phyloP scores from a whole-genome alignment of 2,797 vertebrate genomes.

The Parotocinclus haroldoi region DNA sequence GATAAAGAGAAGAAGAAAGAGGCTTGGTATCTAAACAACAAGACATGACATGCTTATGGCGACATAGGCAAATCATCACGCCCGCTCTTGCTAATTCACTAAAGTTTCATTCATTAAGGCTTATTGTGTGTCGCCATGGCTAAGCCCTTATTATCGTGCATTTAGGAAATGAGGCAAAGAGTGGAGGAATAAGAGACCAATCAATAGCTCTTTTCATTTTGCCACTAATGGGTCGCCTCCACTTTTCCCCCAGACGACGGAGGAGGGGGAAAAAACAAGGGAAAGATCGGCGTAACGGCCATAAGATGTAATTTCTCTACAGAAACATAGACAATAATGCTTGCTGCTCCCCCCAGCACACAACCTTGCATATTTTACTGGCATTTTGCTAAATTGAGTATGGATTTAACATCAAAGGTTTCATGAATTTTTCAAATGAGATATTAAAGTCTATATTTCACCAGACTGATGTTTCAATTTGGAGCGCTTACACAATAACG shows the following conservation, averaged over 20 bases:
- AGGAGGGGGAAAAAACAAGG: conserved; percentile 73
- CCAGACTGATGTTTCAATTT: conserved; percentile 97
- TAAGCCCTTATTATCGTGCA: conserved; percentile 94
- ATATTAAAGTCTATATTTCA: conserved; percentile 99
- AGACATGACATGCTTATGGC: conserved; percentile 76
- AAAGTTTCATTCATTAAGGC: conserved; percentile 93
- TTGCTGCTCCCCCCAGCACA: conserved; percentile 71
- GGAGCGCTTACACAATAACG: conserved; percentile 87
- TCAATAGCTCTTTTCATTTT: conserved; percentile 99
- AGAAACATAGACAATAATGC: conserved; percentile 95
- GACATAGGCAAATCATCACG: conserved; percentile 90
- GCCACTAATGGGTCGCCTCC: conserved; percentile 86
- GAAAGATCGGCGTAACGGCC: conserved; percentile 89
- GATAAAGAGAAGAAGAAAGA: conserved; percentile 80
- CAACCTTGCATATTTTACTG: conserved; percentile 92
- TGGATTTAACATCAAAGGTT: conserved; percentile 99
- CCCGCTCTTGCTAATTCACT: conserved; percentile 89
- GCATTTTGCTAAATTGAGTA: conserved; percentile 99
- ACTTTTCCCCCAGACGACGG: conserved; percentile 60
- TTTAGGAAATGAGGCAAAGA: conserved; percentile 95
- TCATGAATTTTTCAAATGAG: conserved; percentile 99
- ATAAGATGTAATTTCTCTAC: conserved; percentile 97
- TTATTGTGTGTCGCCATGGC: conserved; percentile 91
- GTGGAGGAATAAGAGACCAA: conserved; percentile 96
- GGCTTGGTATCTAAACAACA: conserved; percentile 55